phyloP scores from a whole-genome alignment of 2,797 vertebrate species.

The Distichodus sexfasciatus region DNA sequence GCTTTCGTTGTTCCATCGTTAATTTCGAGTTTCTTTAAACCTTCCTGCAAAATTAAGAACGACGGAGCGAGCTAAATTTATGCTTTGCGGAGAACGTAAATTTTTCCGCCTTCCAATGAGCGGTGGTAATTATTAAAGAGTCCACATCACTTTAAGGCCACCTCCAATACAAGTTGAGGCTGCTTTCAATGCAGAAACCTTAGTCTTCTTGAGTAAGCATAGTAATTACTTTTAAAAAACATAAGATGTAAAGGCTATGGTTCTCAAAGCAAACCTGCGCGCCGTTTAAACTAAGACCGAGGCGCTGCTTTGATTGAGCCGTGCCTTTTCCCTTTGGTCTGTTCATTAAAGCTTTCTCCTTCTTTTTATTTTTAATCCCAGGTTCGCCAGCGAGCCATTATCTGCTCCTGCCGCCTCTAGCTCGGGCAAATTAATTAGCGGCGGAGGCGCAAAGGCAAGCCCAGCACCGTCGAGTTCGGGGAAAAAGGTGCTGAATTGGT shows the following conservation, averaged over 20 bases:
- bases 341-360: not conserved
- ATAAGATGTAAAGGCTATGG: not conserved
- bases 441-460: no score
- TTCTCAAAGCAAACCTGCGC: not conserved
- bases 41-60: no score
- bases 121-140: slow-evolving; percentile 3
- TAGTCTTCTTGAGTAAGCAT: slow-evolving; percentile 23
- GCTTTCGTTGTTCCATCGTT: no score
- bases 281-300: not conserved
- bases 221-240: slow-evolving; percentile 30
- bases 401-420: not conserved
- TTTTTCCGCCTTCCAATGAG: not conserved
- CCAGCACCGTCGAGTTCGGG: not conserved
- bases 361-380: not conserved
- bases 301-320: not conserved
- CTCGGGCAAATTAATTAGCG: not conserved
- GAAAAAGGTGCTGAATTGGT: not conserved
- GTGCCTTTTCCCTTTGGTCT: not conserved
- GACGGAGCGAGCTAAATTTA: no score
- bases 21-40: no score
- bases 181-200: slow-evolving; percentile 5
- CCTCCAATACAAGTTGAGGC: slow-evolving; percentile 11
- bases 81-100: not conserved
- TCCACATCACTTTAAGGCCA: slow-evolving; percentile 5
- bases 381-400: not conserved